Evolutionary conservation across 2,888 invertebrate genomes (phyloP).

Genomic region (Drosophila diplacantha): DNA sequence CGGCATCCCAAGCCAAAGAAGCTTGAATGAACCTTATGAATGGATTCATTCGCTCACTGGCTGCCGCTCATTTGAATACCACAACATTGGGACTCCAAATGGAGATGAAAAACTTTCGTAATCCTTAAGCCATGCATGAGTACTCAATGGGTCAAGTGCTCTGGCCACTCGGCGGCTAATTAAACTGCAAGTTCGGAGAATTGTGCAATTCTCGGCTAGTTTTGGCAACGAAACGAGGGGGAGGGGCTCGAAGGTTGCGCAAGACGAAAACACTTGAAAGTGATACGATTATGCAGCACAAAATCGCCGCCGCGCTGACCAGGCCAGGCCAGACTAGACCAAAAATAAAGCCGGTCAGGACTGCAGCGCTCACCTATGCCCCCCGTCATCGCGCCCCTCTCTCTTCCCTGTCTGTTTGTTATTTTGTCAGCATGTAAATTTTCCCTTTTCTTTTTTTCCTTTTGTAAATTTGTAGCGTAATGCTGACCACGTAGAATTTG

Average conservation of each 20-base stretch:
- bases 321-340: constrained; percentile 27
- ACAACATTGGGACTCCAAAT: neutral
- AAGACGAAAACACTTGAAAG: constrained; percentile 64
- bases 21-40: constrained; percentile 56
- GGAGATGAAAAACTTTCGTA: constrained; percentile 38
- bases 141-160: constrained; percentile 37
- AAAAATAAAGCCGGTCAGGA: constrained; percentile 34
- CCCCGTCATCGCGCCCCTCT: neutral
- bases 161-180: constrained; percentile 41
- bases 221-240: constrained; percentile 41
- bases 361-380: constrained; percentile 18
- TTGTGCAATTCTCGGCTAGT: constrained; percentile 64
- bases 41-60: constrained; percentile 27
- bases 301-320: constrained; percentile 27
- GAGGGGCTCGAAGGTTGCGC: constrained; percentile 15
- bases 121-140: constrained; percentile 25
- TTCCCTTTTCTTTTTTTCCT: constrained; percentile 39
- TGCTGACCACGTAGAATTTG: constrained; percentile 73
- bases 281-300: constrained; percentile 72
- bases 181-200: constrained; percentile 34
- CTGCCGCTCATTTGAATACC: constrained; percentile 21
- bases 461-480: constrained; percentile 72
- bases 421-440: constrained; percentile 61
- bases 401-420: constrained; percentile 31
- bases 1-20: neutral